Evolutionary conservation across 2,888 invertebrate species (phyloP), one percentile per base, ranked within the genome.

Genomic region (Mechanitis messenoides): DNA sequence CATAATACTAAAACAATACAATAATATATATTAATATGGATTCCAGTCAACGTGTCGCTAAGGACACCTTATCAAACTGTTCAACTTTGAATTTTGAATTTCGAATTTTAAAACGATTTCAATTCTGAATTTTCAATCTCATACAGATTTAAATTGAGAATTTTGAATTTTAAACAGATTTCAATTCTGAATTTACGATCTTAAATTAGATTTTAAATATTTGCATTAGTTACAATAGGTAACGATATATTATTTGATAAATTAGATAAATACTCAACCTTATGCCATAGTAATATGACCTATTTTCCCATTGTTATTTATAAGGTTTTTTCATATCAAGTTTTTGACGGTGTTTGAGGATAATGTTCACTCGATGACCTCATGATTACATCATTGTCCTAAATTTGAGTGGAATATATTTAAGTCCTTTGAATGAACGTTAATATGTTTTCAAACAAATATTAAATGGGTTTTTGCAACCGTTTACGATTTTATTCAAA

Each of bases 271-370:
- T 6, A 35, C 35, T 5, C 35, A 35, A 42, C 42, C 9, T 42
- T 42, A 42, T 9, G 7, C 9, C 0, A 42, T 6, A n/a, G 28
- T 28, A 9, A 28, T 31, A 31, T 50, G 28, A 31, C 31, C 5
- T 31, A 50, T 9, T 28, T 7, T 31, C 28, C n/a, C 12, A 20
- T 47, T 31, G 11, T 31, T 7, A 28, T n/a, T n/a, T 47, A n/a
- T 47, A 20, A n/a, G 47, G 63, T 60, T 65, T 58, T 60, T 60
- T 63, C 65, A 58, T 60, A 59, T 59, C 54, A 33, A 42, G n/a
- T 46, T 63, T 55, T 56, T 57, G 58, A 42, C 3, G 11, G 31
- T n/a, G 47, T 31, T 50, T 31, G 50, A 50, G 50, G 50, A 50
- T 50, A 50, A 50, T n/a, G 50, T 50, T 28, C 31, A 31, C 50